phyloP scores from a whole-genome alignment of 2,888 invertebrate species.

The Ormyrus nitidulus region DNA sequence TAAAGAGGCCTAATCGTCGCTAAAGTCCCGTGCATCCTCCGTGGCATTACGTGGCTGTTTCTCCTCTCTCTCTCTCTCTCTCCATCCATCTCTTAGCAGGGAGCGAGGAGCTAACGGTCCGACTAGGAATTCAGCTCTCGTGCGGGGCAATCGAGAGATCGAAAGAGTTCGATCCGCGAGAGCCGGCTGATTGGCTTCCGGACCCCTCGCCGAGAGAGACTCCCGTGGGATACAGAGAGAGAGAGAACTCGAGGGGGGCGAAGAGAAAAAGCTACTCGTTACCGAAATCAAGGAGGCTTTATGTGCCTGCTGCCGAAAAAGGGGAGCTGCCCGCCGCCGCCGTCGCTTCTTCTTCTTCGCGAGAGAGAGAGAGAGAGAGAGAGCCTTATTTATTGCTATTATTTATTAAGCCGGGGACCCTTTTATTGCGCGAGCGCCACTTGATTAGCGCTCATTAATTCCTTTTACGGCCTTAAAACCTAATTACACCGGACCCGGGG shows the following conservation, averaged over 20 bases:
- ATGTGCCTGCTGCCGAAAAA: neutral
- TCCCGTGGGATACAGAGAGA: constrained; percentile 39
- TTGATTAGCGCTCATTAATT: constrained; percentile 54
- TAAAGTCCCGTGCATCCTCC: constrained; percentile 24
- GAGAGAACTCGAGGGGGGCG: constrained; percentile 27
- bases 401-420: constrained; percentile 32
- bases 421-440: constrained; percentile 24
- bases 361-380: too few species aligned
- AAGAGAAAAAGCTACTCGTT: constrained; percentile 50
- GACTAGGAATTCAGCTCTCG: constrained; percentile 33
- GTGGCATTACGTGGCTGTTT: constrained; percentile 25
- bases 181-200: constrained; percentile 52
- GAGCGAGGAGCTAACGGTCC: neutral
- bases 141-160: constrained; percentile 28
- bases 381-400: constrained; percentile 25
- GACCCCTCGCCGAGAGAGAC: constrained; percentile 31
- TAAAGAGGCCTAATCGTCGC: constrained; percentile 26
- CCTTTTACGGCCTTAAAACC: constrained; percentile 43
- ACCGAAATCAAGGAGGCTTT: constrained; percentile 43
- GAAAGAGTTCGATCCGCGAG: constrained; percentile 32
- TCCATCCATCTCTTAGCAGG: neutral
- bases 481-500: constrained; percentile 21
- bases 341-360: too few species aligned
- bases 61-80: neutral
- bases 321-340: neutral